These are phyloP conservation scores for Athetis lepigone DNA, from an alignment of 2,888 invertebrate species.

Conservation along the genomic window DNA sequence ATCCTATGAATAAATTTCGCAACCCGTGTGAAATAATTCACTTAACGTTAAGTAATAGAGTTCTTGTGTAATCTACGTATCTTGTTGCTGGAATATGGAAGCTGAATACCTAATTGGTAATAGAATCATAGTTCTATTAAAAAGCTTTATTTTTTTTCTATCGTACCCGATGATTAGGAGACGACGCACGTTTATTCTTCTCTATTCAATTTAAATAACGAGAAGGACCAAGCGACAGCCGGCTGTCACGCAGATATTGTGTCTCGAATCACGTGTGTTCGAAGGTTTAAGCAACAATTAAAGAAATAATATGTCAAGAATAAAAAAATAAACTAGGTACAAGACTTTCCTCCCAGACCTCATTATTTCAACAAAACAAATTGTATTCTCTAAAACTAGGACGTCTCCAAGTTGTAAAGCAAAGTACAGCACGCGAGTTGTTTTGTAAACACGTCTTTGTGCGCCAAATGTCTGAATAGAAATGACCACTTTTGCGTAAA, in stretches of 20 bases:
- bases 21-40: constrained; percentile 50
- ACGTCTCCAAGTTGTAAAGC: constrained; percentile 39
- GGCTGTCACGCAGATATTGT: no score
- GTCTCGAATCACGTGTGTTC: no score
- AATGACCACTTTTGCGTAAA: constrained; percentile 50
- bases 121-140: no score
- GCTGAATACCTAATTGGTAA: neutral
- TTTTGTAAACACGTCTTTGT: constrained; percentile 53
- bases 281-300: no score
- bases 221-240: no score
- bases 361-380: constrained; percentile 10
- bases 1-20: constrained; percentile 59
- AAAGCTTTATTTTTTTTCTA: no score
- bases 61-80: constrained; percentile 50
- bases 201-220: no score
- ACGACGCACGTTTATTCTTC: no score
- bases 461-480: constrained; percentile 44
- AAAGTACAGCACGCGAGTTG: constrained; percentile 31
- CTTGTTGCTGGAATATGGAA: constrained; percentile 19
- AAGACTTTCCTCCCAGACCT: no score
- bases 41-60: constrained; percentile 49
- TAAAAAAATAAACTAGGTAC: no score
- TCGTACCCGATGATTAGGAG: no score
- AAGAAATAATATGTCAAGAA: no score
- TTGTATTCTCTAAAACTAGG: constrained; percentile 34